A percentile compares a stretch with the other conserved stretches of the same genome.
Evolutionary conservation across 2,888 invertebrate genomes (phyloP).

Genomic region (Eledona agricola): DNA sequence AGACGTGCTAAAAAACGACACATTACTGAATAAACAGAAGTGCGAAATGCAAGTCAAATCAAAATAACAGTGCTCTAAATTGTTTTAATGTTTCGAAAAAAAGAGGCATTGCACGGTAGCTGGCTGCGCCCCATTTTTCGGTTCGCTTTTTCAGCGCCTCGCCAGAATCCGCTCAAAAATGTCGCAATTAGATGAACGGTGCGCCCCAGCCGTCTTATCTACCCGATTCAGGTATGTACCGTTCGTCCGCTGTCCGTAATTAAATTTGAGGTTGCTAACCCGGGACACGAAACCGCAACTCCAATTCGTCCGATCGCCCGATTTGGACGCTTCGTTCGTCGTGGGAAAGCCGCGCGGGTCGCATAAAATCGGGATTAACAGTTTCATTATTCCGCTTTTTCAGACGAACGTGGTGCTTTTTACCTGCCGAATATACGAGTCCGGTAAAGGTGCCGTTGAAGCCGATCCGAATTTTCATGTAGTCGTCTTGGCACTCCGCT

Average conservation of each 20-base stretch:
- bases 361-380: conserved; percentile 27
- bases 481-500: conserved; percentile 94
- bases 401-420: conserved; percentile 39
- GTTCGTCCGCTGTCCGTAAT: conserved; percentile 15
- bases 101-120: conserved; percentile 31
- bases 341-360: conserved; percentile 24
- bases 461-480: conserved; percentile 92
- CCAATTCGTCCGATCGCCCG: conserved; percentile 5
- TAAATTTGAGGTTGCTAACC: conserved; percentile 32
- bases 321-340: conserved; percentile 23
- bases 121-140: conserved; percentile 7
- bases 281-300: conserved; percentile 22
- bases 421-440: conserved; percentile 88
- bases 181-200: conserved; percentile 11
- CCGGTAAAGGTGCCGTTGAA: conserved; percentile 93
- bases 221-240: conserved; percentile 21
- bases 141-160: conserved; percentile 7
- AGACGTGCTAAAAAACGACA: too few relatives aligned
- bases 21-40: too few relatives aligned
- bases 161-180: not conserved
- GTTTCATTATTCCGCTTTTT: conserved; percentile 7
- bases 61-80: conserved; percentile 26
- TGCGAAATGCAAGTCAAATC: conserved; percentile 24
- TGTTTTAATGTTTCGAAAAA: conserved; percentile 22
- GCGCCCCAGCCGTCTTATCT: conserved; percentile 4